Conservation (phyloP, 2,797 vertebrate species). For the Lepilemur ruficaudatus region DNA sequence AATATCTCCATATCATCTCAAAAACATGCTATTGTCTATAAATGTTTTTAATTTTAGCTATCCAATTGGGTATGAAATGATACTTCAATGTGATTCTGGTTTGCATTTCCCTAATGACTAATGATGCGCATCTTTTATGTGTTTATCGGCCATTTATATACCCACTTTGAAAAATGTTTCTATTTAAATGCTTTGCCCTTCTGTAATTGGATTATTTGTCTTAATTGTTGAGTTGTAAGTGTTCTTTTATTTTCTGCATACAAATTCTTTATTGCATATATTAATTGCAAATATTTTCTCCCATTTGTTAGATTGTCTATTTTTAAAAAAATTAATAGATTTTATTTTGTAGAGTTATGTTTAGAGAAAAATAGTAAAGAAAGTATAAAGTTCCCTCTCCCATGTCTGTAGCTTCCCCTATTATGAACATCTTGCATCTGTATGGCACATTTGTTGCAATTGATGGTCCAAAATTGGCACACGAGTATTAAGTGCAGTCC, state of each 20-base stretch:
- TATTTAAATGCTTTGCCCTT: not conserved
- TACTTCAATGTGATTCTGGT: not conserved
- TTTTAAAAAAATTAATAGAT: not conserved
- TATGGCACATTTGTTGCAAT: not conserved
- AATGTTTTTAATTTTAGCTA: not conserved
- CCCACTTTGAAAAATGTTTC: not conserved
- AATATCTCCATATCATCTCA: not conserved
- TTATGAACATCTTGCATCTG: not conserved
- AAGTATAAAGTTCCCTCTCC: not conserved
- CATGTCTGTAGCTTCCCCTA: not conserved
- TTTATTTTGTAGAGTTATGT: not conserved
- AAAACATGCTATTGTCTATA: not conserved
- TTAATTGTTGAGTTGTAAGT: not conserved
- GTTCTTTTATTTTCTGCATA: not conserved
- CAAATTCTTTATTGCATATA: not conserved
- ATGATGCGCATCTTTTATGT: not conserved
- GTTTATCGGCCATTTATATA: not conserved
- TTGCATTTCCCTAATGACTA: not conserved
- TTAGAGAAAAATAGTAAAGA: not conserved
- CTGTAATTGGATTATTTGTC: not conserved
- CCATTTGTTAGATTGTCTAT: not conserved
- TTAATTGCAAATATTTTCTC: not conserved
- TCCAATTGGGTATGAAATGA: not conserved
- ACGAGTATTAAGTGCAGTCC: not conserved
- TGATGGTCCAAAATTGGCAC: not conserved